These are phyloP conservation scores for Nyleta sp. DNA, from an alignment of 2,888 invertebrate genomes.

Conservation along the genomic window DNA sequence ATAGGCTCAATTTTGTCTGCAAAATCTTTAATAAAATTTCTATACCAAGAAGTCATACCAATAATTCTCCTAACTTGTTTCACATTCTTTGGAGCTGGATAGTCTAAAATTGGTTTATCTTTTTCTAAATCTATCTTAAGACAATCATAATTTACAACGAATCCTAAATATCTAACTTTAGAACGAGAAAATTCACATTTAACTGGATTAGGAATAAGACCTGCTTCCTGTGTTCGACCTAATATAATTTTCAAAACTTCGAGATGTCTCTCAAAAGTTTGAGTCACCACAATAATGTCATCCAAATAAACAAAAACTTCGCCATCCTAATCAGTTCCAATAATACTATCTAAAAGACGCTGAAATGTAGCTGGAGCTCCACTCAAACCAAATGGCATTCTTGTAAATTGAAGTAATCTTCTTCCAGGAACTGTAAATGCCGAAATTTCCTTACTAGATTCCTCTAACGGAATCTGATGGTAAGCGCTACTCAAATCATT, in stretches of 20 bases:
- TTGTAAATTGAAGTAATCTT: constrained; percentile 22
- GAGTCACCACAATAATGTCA: constrained; percentile 3
- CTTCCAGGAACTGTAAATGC: constrained; percentile 55
- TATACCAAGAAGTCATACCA: constrained; percentile 24
- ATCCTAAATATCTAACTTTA: constrained; percentile 24
- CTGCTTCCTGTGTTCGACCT: not conserved
- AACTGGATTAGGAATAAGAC: not conserved
- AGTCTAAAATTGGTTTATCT: constrained; percentile 16
- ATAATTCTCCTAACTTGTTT: constrained; percentile 25
- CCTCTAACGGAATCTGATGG: not conserved
- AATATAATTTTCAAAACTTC: not conserved
- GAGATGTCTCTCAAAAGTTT: constrained; percentile 16
- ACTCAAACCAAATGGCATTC: constrained; percentile 9
- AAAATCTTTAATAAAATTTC: constrained; percentile 22
- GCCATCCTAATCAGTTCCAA: constrained; percentile 1
- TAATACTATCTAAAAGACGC: constrained; percentile 6
- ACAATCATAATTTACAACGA: constrained; percentile 12
- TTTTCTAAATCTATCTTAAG: constrained; percentile 15
- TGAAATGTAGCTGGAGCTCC: constrained; percentile 19
- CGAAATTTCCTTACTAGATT: constrained; percentile 18
- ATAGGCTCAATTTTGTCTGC: constrained; percentile 18
- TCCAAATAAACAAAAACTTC: constrained; percentile 14
- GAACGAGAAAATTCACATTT: constrained; percentile 13
- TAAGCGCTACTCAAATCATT: constrained; percentile 69
- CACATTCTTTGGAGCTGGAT: constrained; percentile 2